A percentile compares a stretch with the other conserved stretches of the same genome.
phyloP scores from a whole-genome alignment of 1,140 invertebrate genomes.

The Leptinotarsa texana region DNA sequence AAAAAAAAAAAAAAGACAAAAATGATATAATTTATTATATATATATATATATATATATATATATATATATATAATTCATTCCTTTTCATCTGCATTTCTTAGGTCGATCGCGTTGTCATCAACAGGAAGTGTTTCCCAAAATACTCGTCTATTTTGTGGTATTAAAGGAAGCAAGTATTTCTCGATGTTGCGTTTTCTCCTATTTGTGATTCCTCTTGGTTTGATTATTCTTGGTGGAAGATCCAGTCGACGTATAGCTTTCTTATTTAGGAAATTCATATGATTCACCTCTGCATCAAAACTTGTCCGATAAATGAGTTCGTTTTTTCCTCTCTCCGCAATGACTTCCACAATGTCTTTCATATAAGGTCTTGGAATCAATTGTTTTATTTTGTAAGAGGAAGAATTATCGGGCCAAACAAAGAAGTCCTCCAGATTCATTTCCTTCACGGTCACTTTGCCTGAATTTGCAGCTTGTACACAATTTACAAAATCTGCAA shows the following conservation, averaged over 20 bases:
- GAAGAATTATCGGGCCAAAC: background rate
- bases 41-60: too few relatives aligned
- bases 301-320: too few relatives aligned
- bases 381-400: conserved; percentile 4
- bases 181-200: conserved; percentile 16
- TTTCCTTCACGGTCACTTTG: background rate
- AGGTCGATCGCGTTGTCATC: background rate
- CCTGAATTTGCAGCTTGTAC: background rate
- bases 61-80: too few relatives aligned
- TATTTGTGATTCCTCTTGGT: background rate
- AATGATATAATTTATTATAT: too few relatives aligned
- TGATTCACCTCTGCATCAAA: too few relatives aligned
- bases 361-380: background rate
- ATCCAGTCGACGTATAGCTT: too few relatives aligned
- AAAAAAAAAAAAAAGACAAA: too few relatives aligned
- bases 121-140: conserved; percentile 21
- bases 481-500: background rate
- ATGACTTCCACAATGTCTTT: too few relatives aligned
- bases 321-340: too few relatives aligned
- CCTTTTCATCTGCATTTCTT: background rate
- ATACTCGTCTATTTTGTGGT: background rate
- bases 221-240: too few relatives aligned
- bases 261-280: too few relatives aligned
- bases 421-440: background rate
- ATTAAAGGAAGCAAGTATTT: conserved; percentile 19